Percentiles rank a stretch among this genome's conserved stretches.
phyloP scores from a whole-genome alignment of 2,113 vertebrate species.

The Tyrannus savana region DNA sequence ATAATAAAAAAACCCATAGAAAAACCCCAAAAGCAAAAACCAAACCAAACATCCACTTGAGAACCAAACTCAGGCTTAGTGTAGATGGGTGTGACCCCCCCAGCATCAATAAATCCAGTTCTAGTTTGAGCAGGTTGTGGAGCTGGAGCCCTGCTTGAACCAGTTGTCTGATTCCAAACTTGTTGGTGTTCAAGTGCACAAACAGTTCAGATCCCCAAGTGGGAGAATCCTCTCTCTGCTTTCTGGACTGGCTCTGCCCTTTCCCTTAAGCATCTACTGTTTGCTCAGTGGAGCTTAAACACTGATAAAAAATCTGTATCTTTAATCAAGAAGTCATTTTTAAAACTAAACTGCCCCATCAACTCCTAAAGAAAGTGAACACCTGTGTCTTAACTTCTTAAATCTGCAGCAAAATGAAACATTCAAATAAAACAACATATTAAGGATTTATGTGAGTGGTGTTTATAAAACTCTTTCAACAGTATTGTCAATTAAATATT shows the following conservation, averaged over 20 bases:
- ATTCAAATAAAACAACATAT: neutral
- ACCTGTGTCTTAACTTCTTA: neutral
- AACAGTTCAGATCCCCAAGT: neutral
- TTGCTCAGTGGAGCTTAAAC: neutral
- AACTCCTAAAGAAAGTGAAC: neutral
- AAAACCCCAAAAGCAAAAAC: neutral
- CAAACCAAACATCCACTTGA: neutral
- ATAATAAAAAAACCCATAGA: neutral
- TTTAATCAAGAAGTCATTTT: neutral
- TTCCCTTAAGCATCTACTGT: neutral
- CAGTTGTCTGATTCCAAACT: accelerated
- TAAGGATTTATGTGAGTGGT: neutral
- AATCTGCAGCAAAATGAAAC: slow-evolving; percentile 27
- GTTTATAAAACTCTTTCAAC: slow-evolving; percentile 27
- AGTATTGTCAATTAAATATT: slow-evolving; percentile 44
- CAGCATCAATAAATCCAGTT: neutral
- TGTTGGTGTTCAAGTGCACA: neutral
- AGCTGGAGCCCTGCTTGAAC: neutral
- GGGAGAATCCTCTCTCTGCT: neutral
- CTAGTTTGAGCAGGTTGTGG: neutral
- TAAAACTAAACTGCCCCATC: neutral
- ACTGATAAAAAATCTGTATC: neutral
- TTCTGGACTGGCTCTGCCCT: neutral
- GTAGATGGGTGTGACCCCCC: neutral
- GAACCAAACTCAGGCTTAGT: neutral